Evolutionary conservation across 2,888 invertebrate genomes (phyloP).

Genomic region (Netelia fuscicornis): DNA sequence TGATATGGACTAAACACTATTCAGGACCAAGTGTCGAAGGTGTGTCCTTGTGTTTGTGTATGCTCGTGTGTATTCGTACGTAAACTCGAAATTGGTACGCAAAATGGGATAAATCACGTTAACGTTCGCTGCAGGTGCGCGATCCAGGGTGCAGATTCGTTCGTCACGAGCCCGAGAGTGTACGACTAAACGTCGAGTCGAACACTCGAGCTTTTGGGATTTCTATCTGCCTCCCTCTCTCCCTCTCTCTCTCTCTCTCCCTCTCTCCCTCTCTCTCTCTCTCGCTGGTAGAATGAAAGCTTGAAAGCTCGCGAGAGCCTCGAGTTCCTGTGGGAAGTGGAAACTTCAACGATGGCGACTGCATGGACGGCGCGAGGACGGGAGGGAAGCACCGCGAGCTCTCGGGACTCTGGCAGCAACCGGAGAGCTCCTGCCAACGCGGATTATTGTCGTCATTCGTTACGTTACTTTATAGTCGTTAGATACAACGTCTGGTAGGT

Average conservation of each 20-base stretch:
- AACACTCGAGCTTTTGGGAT: conserved; percentile 42
- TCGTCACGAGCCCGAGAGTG: conserved; percentile 71
- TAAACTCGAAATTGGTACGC: conserved; percentile 76
- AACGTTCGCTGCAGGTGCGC: conserved; percentile 79
- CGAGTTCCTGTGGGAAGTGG: conserved; percentile 46
- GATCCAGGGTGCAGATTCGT: conserved; percentile 73
- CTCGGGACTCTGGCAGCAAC: conserved; percentile 49
- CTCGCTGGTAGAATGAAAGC: conserved; percentile 5
- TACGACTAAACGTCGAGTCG: conserved; percentile 33
- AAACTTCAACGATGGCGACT: conserved; percentile 56
- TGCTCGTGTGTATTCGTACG: not conserved
- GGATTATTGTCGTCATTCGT: conserved; percentile 69
- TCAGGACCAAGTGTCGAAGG: conserved; percentile 1
- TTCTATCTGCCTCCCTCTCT: not conserved
- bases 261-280: conserved; percentile 10
- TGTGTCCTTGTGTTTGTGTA: not conserved
- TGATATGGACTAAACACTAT: not conserved
- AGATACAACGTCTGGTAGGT: conserved; percentile 39
- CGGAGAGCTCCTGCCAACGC: conserved; percentile 56
- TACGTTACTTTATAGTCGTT: conserved; percentile 66
- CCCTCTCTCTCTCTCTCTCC: not conserved
- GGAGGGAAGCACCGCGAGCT: conserved; percentile 7
- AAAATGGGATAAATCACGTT: conserved; percentile 81
- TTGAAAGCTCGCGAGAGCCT: conserved; percentile 23
- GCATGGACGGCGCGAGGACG: conserved; percentile 8